Evolutionary conservation across 2,888 invertebrate genomes (phyloP), one percentile per base, ranked within the genome.

Genomic region (Bellardia pandia): DNA sequence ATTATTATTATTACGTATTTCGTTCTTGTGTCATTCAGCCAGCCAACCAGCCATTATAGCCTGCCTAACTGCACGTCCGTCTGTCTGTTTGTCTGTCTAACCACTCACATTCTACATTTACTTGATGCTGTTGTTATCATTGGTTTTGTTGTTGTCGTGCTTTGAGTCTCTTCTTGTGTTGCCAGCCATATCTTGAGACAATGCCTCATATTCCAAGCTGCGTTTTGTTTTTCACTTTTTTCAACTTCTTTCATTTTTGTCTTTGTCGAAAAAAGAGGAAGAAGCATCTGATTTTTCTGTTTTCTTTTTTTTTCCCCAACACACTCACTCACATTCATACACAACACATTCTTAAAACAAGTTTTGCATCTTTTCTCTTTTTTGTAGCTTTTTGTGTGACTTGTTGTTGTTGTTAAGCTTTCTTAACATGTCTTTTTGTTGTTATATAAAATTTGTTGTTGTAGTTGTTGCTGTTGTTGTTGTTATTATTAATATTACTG

Each of bases 311-410:
- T 71, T 40, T 37, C 37, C 37, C 40, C 11, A 14, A 16, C 16
- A 56, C 68, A 42, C 9, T 8, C 45, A 58, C 16, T 58, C 45
- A 77, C 7, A 53, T 8, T 0, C 23, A 42, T n/a, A 72, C 13
- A 16, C 45, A 53, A 37, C 37, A 37, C 37, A 37, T 68, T 42
- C 40, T 51, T 62, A 42, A 85, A 85, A 85, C 75, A 77, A 80
- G 79, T 88, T 77, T 76, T 88, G 71, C 51, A 77, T 72, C 56
- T 82, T 72, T 81, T 62, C 72, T 62, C 77, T 75, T 60, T 81
- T 89, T 69, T 84, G 72, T 90, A 89, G 90, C 89, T 89, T 90
- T 90, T 89, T 88, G 85, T 81, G 82, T 68, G 64, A 13, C 51
- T 33, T 23, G 23, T 23, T 23, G 23, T 23, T 23, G 23, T 23